Base-by-base conservation (phyloP, 2,113 vertebrate genomes). In the Paraplagusia blochii region DNA sequence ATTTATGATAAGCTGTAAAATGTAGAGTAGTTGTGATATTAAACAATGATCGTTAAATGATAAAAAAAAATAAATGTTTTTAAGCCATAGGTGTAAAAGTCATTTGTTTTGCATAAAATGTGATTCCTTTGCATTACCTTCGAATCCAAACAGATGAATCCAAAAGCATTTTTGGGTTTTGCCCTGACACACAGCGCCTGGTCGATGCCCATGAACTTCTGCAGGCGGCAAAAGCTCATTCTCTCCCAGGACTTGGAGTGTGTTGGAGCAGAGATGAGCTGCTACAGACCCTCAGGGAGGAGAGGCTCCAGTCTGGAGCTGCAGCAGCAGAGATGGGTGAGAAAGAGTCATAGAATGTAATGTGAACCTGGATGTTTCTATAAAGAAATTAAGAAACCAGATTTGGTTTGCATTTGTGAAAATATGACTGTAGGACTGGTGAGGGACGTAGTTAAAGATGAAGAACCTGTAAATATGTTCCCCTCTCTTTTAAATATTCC, bases 231-330 rank as follows among this genome's bases (percentile, higher is more conserved):
- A 88, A 85, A 34, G 84, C 84, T 39, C 93, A 91, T 69, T 93
- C 94, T 34, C 63, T 96, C 11, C 78, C 92, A 8, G 87, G 44
- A 46, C 85, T 97, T 66, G 92, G 88, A 54, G 75, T 96, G 15
- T 95, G 92, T 51, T 89, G 89, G 50, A 82, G 91, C 46, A 80
- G 92, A 36, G 85, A 93, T 48, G 87, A 94, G 14, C 1, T 99
- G 11, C 82, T 93, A 69, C 58, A 82, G 77, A 74, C 74, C 45
- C 73, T 98, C 49, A 68, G 38, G 73, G 74, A 66, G 68, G 81
- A 14, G 59, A 9, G 56, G n/a, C 65, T 52, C 42, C 34, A 66
- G 16, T 66, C 58, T 72, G 50, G 44, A 45, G 73, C 72, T 14
- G 58, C 39, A 49, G 51, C 61, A 84, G 90, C 88, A 42, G 58